Base-by-base conservation (phyloP, 2,888 invertebrate species). In the Physocephala rufipes region DNA sequence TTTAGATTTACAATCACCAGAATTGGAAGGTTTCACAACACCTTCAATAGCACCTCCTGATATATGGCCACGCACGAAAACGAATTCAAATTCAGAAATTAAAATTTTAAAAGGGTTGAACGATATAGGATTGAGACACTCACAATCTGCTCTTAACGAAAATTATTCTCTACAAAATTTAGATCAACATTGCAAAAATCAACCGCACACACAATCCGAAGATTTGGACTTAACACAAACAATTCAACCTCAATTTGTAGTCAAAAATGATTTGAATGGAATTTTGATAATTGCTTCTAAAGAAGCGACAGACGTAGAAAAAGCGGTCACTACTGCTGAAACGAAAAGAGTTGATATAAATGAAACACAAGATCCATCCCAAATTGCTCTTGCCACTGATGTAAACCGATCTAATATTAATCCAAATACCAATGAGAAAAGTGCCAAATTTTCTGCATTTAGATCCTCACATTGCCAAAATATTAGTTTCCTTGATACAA, bases 1-100 rank as follows among this genome's bases (percentile, higher is more conserved):
- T 61, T 89, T 93, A 73, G 93, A 94, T 76, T 81, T 91, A 2
- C 90, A 90, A 75, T 92, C 90, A 71, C 92, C 93, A 0, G 93
- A 94, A 78, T 88, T 91, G 73, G 92, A 92, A 76, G 91, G 91
- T 78, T 90, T 92, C 76, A 90, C 89, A 73, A 93, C 89, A 65
- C 92, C 88, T 45, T 91, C 89, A 80, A 90, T 91, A 13, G 91
- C 87, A 74, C 89, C 88, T 73, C 91, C 85, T 80, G 91, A 88
- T 86, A 88, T 92, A 0, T 93, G 93, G 87, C 90, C 90, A 0
- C 89, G 88, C 73, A 74, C 74, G 15, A 78, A 77, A 66, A 79
- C 76, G n/a, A 70, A 76, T 21, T 2, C 28, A 9, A 26, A 58
- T 13, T 26, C 36, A 36, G 36, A 9, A 36, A 4, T 36, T 36